These are phyloP conservation scores for Chaetodon trifasciatus DNA, from an alignment of 2,797 vertebrate genomes.

Conservation along the genomic window DNA sequence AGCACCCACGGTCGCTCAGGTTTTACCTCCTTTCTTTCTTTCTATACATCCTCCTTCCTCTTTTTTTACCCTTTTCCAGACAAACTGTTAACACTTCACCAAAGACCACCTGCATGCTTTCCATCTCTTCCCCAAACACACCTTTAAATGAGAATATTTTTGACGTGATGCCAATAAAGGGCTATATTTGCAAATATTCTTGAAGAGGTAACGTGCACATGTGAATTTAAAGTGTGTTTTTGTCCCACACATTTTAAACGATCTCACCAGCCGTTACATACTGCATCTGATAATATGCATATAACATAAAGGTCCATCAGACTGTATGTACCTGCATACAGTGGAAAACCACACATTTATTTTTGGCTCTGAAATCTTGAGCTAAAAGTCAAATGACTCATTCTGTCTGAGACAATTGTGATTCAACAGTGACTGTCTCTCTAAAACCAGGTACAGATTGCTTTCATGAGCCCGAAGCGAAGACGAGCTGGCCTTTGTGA, in stretches of 20 bases:
- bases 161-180: not conserved
- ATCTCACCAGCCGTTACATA: too few relatives aligned
- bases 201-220: not conserved
- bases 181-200: not conserved
- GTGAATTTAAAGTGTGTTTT: conserved; percentile 7
- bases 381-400: not conserved
- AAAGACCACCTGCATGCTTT: conserved; percentile 10
- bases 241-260: not conserved
- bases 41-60: not conserved
- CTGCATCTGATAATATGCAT: not conserved
- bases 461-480: not conserved
- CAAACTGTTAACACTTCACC: not conserved
- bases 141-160: conserved; percentile 13
- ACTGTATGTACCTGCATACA: not conserved
- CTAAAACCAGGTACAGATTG: not conserved
- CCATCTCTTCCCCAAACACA: conserved; percentile 2
- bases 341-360: not conserved
- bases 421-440: not conserved
- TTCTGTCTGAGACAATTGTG: not conserved
- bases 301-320: not conserved
- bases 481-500: not conserved
- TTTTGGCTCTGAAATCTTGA: not conserved
- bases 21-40: conserved; percentile 6
- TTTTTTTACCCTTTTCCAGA: not conserved
- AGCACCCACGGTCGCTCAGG: conserved; percentile 16